Conservation (phyloP, 2,797 vertebrate species). For the Morelia viridis region DNA sequence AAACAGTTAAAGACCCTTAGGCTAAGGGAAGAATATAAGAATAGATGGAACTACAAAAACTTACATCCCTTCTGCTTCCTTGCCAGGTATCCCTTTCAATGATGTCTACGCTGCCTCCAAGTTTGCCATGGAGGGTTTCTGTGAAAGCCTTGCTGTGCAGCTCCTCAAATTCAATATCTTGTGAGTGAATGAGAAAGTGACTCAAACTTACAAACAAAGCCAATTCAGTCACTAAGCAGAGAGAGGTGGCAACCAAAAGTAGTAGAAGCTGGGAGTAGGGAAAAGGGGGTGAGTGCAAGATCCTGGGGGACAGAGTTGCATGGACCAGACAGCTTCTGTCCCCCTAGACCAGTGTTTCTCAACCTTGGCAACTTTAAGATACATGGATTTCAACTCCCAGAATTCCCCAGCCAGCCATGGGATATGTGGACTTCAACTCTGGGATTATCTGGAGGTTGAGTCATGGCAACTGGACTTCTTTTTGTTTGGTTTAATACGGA, state of each 20-base stretch:
- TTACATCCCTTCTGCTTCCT: not conserved
- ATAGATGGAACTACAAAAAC: too few relatives aligned
- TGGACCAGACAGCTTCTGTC: not conserved
- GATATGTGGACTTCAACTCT: too few relatives aligned
- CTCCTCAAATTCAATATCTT: slow-evolving; percentile 89
- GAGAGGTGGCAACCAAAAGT: not conserved
- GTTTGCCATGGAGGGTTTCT: slow-evolving; percentile 94
- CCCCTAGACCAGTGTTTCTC: not conserved
- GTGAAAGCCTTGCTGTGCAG: slow-evolving; percentile 91
- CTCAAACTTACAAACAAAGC: not conserved
- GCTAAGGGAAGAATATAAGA: not conserved
- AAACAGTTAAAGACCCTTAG: not conserved
- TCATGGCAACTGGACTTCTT: too few relatives aligned
- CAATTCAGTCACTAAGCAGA: not conserved
- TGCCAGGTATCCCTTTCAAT: slow-evolving; percentile 87
- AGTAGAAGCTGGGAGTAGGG: not conserved
- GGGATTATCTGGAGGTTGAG: too few relatives aligned
- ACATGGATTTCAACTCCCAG: not conserved
- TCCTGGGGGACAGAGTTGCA: too few relatives aligned
- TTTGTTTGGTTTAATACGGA: too few relatives aligned
- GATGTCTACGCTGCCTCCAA: slow-evolving; percentile 93
- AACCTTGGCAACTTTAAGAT: not conserved
- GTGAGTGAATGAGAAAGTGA: slow-evolving; percentile 69
- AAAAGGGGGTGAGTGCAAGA: too few relatives aligned
- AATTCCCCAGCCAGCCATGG: not conserved